Evolutionary conservation across 2,113 vertebrate genomes (phyloP), one percentile per base, ranked within the genome.

Genomic region (Melanocharis versteri): DNA sequence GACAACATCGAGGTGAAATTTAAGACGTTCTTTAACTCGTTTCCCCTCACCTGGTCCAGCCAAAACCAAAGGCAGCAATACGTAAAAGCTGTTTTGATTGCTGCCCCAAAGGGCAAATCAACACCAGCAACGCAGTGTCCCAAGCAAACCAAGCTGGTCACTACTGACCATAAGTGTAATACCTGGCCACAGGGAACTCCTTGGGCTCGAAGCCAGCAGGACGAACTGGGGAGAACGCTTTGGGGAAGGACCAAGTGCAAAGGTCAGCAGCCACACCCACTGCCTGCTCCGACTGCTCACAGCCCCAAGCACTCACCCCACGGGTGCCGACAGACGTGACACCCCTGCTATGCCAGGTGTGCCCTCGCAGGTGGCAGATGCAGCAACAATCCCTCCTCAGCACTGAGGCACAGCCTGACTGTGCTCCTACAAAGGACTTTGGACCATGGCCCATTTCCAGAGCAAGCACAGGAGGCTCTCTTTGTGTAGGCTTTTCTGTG

Each of bases 101-200:
- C 56, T 71, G 47, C 60, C 15, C 30, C 47, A 72, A 54, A 81
- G 33, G 50, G 19, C 19, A 66, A 70, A 48, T 39, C 66, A 65
- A 30, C 47, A 45, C 39, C 15, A 61, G 24, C 31, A 62, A 15
- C 15, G 27, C 31, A 39, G 18, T 53, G 18, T 58, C 42, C 35
- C 58, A 15, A 54, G 40, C 51, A 78, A 89, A 53, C 47, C 35
- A 50, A 47, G 27, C 3, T 13, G 48, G 54, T 54, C 42, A 47
- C 22, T 40, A 10, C 17, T 71, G 39, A 9, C 31, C 1, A 0
- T 1, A 6, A 31, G 14, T 1, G 5, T 2, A 24, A 71, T 16
- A 44, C 5, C 47, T 47, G 54, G 33, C 19, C 15, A 5, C 45
- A 30, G 27, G 42, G 37, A 88, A 39, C 17, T 20, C 35, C 7